A percentile compares a stretch with the other conserved stretches of the same genome.
phyloP scores from a whole-genome alignment of 1,140 invertebrate species.

The Oryctes rhinoceros region DNA sequence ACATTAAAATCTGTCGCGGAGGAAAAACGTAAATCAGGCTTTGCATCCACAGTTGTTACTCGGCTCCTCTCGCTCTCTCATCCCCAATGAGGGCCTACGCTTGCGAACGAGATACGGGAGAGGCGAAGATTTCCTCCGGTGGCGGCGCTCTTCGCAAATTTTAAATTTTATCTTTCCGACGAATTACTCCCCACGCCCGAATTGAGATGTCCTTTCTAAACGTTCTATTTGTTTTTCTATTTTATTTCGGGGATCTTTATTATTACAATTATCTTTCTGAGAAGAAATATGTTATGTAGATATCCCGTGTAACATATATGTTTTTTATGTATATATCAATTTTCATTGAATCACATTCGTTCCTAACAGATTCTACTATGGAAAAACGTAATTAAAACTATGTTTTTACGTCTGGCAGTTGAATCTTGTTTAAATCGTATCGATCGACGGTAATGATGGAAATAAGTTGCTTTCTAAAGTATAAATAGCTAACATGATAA shows the following conservation, averaged over 20 bases:
- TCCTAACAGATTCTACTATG: no score
- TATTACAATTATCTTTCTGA: not conserved
- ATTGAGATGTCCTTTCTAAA: conserved; percentile 8
- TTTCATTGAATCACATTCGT: no score
- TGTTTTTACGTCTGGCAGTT: no score
- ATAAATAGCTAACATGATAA: no score
- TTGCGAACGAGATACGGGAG: not conserved
- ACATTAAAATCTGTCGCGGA: conserved; percentile 64
- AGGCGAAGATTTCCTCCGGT: conserved; percentile 23
- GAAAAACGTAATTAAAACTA: no score
- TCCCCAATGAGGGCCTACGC: not conserved
- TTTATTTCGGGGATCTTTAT: not conserved
- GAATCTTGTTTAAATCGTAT: no score
- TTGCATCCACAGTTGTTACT: conserved; percentile 54
- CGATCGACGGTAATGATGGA: no score
- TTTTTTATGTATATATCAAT: no score
- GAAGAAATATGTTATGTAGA: not conserved
- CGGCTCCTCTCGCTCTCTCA: not conserved
- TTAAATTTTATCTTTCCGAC: conserved; percentile 42
- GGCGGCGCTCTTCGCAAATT: conserved; percentile 38
- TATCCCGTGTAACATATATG: no score
- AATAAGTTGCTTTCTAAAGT: no score
- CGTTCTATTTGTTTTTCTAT: conserved; percentile 3
- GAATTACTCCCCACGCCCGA: conserved; percentile 4
- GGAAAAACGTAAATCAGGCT: conserved; percentile 62